Evolutionary conservation across 2,888 invertebrate genomes (phyloP).

Genomic region (Lacanobia oleracea): DNA sequence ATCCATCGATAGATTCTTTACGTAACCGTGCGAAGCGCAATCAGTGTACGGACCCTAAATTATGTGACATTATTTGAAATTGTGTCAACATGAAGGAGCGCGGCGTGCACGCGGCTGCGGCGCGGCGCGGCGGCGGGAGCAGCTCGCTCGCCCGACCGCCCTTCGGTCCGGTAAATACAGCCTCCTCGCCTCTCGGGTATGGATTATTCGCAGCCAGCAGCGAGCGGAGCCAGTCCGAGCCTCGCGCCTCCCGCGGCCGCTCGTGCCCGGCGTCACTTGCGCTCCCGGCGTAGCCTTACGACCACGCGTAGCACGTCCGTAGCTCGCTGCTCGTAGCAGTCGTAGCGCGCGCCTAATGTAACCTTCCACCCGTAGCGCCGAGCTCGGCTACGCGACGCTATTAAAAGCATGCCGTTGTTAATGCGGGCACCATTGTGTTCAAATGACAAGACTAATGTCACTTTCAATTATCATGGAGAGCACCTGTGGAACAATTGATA

Average conservation of each 20-base stretch:
- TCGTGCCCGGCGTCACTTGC: conserved; percentile 69
- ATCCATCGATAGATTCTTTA: conserved; percentile 63
- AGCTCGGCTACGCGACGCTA: conserved; percentile 72
- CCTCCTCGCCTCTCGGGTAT: conserved; percentile 87
- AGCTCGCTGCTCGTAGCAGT: conserved; percentile 73
- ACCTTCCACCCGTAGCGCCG: conserved; percentile 73
- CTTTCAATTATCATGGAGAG: conserved; percentile 80
- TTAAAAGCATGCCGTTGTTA: conserved; percentile 81
- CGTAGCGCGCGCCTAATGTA: conserved; percentile 72
- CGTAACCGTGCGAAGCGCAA: conserved; percentile 72
- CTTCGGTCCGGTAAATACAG: conserved; percentile 88
- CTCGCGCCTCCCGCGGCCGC: conserved; percentile 84
- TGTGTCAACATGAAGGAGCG: conserved; percentile 86
- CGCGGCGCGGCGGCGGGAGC: conserved; percentile 78
- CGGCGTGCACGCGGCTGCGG: conserved; percentile 74
- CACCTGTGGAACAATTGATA: conserved; percentile 83
- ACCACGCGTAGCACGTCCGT: conserved; percentile 67
- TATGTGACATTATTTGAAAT: conserved; percentile 86
- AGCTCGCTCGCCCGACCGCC: conserved; percentile 84
- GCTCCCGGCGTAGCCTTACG: conserved; percentile 67
- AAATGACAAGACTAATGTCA: conserved; percentile 80
- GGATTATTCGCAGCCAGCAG: conserved; percentile 87
- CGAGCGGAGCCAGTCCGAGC: conserved; percentile 85
- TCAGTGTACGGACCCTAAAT: conserved; percentile 77
- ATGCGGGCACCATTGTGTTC: conserved; percentile 78